Base-by-base conservation (phyloP, 2,797 vertebrate genomes). In the Amazona finschi region DNA sequence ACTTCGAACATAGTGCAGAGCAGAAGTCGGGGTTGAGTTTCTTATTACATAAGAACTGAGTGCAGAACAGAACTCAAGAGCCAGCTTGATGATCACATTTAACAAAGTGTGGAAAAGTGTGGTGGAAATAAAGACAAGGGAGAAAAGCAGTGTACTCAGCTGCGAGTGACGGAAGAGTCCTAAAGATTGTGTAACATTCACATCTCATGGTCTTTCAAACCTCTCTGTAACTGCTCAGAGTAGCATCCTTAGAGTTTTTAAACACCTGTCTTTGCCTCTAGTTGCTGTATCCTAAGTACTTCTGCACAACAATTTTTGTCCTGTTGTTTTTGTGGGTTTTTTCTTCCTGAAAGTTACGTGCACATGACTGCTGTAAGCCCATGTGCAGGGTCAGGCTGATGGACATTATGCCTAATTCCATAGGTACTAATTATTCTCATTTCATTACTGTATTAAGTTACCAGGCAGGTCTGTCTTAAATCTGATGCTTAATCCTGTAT, bases 11-110 rank as follows among this genome's bases (percentile, higher is more conserved):
- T 36, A 31, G n/a, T 87, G 82, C 92, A 79, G 85, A 94, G 78
- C 58, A 77, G 69, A 77, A 64, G 46, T 71, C 5, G 5, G 74
- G 74, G 16, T 33, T 91, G 81, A 90, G 69, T 95, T 95, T 95
- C 88, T 95, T 93, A 93, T 86, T 64, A 80, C 52, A 65, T 89
- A 84, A 73, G 60, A 91, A 82, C 28, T 81, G 67, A 83, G 77
- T 70, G 75, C 77, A 52, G 81, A 89, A 82, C 66, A 92, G 91
- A 96, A 94, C 60, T 96, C 81, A 96, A 96, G 94, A 95, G 92
- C 93, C 92, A 95, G 94, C 93, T 96, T 95, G 94, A 95, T 86
- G 71, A 94, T 96, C 87, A 76, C 81, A 77, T 93, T 95, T 85
- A 90, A 78, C 33, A 10, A 87, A 80, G 61, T 64, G 36, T 92